phyloP scores from a whole-genome alignment of 2,888 invertebrate species.

The Microctonus aethiopoides region DNA sequence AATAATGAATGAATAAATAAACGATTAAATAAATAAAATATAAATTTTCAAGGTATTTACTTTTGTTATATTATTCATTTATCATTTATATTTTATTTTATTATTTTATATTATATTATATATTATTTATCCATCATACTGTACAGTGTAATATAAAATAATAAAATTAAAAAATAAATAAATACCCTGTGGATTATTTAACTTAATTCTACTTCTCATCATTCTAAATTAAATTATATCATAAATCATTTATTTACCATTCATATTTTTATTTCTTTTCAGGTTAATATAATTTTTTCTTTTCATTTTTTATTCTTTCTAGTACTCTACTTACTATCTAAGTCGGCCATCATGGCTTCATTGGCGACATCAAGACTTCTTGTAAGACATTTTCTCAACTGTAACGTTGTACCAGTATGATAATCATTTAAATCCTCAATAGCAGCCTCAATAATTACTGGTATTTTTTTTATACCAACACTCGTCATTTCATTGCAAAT shows the following conservation, averaged over 20 bases:
- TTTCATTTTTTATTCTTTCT: background rate
- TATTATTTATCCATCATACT: no score
- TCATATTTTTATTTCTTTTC: background rate
- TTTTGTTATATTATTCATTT: background rate
- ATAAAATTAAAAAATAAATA: no score
- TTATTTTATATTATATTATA: no score
- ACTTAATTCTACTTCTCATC: no score
- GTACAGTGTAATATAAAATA: no score
- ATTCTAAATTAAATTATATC: no score
- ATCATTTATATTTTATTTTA: no score
- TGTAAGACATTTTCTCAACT: constrained; percentile 72
- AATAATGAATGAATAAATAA: background rate
- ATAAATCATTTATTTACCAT: no score
- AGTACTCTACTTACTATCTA: constrained; percentile 72
- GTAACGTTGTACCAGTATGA: constrained; percentile 73
- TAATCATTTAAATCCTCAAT: constrained; percentile 74
- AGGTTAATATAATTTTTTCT: no score
- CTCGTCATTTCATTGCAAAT: constrained; percentile 74
- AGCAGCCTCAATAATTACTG: constrained; percentile 70
- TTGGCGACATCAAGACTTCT: constrained; percentile 73
- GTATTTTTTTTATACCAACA: constrained; percentile 70
- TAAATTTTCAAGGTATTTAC: background rate
- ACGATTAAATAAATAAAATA: background rate
- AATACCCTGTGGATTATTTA: no score
- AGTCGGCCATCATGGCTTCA: constrained; percentile 73